Base-by-base conservation (phyloP, 30 jellyfish, hydroid and myxozoan species). In the Hydra vulgaris region DNA sequence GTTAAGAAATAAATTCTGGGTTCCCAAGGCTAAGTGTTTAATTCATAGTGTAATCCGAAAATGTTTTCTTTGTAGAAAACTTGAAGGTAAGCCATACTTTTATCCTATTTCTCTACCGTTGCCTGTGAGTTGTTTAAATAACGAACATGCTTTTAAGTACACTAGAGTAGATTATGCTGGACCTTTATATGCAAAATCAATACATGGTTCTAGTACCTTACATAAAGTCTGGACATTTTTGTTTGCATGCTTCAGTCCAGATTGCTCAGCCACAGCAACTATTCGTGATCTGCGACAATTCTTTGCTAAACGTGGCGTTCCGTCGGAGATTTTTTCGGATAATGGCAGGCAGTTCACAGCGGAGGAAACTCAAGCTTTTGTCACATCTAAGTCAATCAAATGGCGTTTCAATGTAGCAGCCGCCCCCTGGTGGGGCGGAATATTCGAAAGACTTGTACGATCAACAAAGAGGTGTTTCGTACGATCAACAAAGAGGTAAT, bases 351-450 rank as follows among this genome's bases (percentile, higher is more conserved):
- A 69, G 27, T 69, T 75, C 25, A 75, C 73, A 26, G 53, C 83
- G 25, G 73, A 75, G 66, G 83, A 75, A 17, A 75, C 76, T 73
- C 54, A 19, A 73, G 22, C 52, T 23, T 78, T 78, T 66, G 22
- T 53, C 19, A 20, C 81, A 52, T 40, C 61, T 19, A 53, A 80
- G 0, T 66, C 52, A 66, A 53, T 0, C 0, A 1, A 66, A 66
- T 70, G 84, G 84, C 21, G 26, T 24, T 80, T 80, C 68, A 80
- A 80, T 26, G 54, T 71, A 24, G 73, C 79, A 12, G 79, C 83
- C n/a, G 85, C 87, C 53, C 73, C 86, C 24, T 80, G 84, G 72
- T 80, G 89, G 89, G 89, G 89, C 15, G 87, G 89, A 21, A 40
- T 26, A 16, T 82, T 71, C 27, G 79, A 71, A 21, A 54, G 69